These are phyloP conservation scores for Apotomis capreana DNA, from an alignment of 2,888 invertebrate species.

Conservation along the genomic window DNA sequence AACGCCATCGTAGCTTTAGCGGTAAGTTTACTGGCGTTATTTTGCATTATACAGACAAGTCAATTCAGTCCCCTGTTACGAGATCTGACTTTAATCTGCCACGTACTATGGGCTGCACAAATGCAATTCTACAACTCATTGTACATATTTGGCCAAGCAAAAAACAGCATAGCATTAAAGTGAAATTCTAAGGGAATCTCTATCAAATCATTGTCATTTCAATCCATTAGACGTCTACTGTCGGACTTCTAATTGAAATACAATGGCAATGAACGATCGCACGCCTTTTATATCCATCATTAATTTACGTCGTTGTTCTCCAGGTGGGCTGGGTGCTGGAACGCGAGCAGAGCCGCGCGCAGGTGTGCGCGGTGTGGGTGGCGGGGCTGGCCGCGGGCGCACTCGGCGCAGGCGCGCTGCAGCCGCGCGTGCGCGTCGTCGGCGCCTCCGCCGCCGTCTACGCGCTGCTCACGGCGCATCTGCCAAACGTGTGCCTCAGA, in stretches of 20 bases:
- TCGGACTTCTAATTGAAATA: too few relatives aligned
- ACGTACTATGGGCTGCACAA: too few relatives aligned
- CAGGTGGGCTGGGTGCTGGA: conserved; percentile 84
- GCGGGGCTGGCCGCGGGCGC: conserved; percentile 90
- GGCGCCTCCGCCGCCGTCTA: conserved; percentile 97
- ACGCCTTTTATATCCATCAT: too few relatives aligned
- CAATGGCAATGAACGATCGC: too few relatives aligned
- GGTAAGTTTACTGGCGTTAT: conserved; percentile 54
- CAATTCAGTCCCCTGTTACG: too few relatives aligned
- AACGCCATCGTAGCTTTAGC: conserved; percentile 83
- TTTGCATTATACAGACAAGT: not conserved
- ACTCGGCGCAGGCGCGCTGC: conserved; percentile 88
- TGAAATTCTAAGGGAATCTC: too few relatives aligned
- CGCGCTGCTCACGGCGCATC: conserved; percentile 92
- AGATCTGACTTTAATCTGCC: too few relatives aligned
- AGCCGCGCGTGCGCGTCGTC: conserved; percentile 89
- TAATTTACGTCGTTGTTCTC: not conserved
- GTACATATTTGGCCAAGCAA: too few relatives aligned
- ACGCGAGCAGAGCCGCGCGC: conserved; percentile 89
- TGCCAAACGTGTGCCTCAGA: conserved; percentile 90
- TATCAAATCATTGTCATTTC: too few relatives aligned
- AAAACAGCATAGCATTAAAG: too few relatives aligned
- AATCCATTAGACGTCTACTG: too few relatives aligned
- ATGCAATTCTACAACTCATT: too few relatives aligned
- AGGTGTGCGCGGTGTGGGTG: conserved; percentile 88